Evolutionary conservation across 2,888 invertebrate species (phyloP).

Genomic region (Nomada goodeniana): DNA sequence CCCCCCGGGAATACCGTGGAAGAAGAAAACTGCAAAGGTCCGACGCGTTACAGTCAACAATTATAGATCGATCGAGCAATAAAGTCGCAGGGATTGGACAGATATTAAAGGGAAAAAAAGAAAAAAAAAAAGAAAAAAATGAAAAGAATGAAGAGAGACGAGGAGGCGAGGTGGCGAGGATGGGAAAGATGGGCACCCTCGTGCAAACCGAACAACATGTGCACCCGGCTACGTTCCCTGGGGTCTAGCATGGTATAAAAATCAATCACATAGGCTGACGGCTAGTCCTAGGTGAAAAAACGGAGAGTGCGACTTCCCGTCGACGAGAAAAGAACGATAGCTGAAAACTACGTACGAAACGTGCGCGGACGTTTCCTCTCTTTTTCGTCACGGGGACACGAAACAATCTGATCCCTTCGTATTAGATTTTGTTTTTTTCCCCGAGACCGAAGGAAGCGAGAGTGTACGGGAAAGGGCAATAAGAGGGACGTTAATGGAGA

Average conservation of each 20-base stretch:
- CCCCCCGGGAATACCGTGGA: neutral
- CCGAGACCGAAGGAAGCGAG: neutral
- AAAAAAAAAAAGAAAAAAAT: neutral
- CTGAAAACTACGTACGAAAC: slow-evolving; percentile 39
- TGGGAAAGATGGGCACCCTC: slow-evolving; percentile 68
- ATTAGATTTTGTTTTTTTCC: neutral
- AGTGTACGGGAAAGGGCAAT: neutral
- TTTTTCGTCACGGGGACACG: slow-evolving; percentile 6
- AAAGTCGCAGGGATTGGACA: slow-evolving; percentile 55
- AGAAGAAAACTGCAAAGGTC: slow-evolving; percentile 27
- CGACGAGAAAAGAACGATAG: slow-evolving; percentile 40
- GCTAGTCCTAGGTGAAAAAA: slow-evolving; percentile 64
- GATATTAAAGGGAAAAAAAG: slow-evolving; percentile 60
- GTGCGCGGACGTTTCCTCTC: slow-evolving; percentile 30
- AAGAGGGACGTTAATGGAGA: neutral
- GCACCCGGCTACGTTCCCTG: slow-evolving; percentile 69
- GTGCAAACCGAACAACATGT: slow-evolving; percentile 72
- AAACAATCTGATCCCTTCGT: slow-evolving; percentile 22
- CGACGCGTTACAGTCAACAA: slow-evolving; percentile 45
- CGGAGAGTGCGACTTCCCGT: slow-evolving; percentile 55
- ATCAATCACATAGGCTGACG: slow-evolving; percentile 80
- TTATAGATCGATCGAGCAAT: slow-evolving; percentile 57
- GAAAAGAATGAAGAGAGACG: slow-evolving; percentile 23
- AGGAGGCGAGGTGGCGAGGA: slow-evolving; percentile 55
- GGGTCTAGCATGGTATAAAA: slow-evolving; percentile 73